phyloP scores from a whole-genome alignment of 2,888 invertebrate genomes.

The Pollenia griseotomentosa region DNA sequence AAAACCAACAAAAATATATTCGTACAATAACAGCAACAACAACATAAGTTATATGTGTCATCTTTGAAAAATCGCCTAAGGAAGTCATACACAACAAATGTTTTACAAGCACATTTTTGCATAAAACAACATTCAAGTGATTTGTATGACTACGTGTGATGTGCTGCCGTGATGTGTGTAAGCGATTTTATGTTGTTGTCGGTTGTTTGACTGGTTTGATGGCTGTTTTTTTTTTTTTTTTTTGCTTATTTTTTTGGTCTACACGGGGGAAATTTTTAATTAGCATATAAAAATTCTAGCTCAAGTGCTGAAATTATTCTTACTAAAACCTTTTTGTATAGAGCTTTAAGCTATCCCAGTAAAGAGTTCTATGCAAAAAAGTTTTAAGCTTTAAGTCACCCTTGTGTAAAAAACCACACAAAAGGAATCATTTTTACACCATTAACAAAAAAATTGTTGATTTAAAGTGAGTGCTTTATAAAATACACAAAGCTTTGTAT shows the following conservation, averaged over 20 bases:
- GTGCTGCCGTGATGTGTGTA: slow-evolving; percentile 18
- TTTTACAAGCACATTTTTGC: slow-evolving; percentile 68
- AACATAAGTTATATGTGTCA: slow-evolving; percentile 65
- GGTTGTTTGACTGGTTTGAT: not conserved
- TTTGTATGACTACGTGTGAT: slow-evolving; percentile 59
- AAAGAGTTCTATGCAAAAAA: too few relatives aligned
- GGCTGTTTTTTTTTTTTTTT: slow-evolving; percentile 24
- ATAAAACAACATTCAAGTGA: slow-evolving; percentile 69
- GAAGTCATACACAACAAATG: slow-evolving; percentile 70
- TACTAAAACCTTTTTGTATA: too few relatives aligned
- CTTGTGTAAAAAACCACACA: too few relatives aligned
- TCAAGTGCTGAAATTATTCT: not conserved
- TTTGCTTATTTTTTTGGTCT: slow-evolving; percentile 7
- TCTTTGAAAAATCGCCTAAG: slow-evolving; percentile 73
- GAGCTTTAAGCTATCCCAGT: too few relatives aligned
- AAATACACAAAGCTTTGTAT: too few relatives aligned
- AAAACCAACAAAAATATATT: slow-evolving; percentile 12
- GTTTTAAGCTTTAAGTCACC: too few relatives aligned
- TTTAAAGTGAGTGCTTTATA: too few relatives aligned
- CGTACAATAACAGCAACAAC: slow-evolving; percentile 13
- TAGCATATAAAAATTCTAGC: not conserved
- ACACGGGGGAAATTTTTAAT: slow-evolving; percentile 23
- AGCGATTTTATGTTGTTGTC: not conserved
- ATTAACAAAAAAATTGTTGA: too few relatives aligned
- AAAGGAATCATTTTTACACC: too few relatives aligned